A percentile compares a stretch with the other conserved stretches of the same genome.
phyloP scores from a whole-genome alignment of 2,888 invertebrate genomes.

The Volucella inanis region DNA sequence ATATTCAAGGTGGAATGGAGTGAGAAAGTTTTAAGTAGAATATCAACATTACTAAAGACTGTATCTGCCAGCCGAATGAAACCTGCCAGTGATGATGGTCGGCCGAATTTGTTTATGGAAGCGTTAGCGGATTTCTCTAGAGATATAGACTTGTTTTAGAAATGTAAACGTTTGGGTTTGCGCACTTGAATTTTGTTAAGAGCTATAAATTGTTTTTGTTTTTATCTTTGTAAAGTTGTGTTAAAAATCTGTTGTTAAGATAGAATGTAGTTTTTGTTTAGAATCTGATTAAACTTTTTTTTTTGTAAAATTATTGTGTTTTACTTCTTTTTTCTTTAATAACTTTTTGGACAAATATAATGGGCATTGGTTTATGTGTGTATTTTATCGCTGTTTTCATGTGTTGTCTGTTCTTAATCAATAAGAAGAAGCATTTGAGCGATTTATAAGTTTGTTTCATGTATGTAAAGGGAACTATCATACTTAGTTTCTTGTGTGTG shows the following conservation, averaged over 20 bases:
- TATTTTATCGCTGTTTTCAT: no score
- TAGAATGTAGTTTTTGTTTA: conserved; percentile 41
- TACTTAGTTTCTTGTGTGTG: no score
- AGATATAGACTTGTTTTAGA: conserved; percentile 81
- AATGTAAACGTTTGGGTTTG: conserved; percentile 2
- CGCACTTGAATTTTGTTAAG: not conserved
- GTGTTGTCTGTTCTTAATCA: no score
- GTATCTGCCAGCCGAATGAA: conserved; percentile 73
- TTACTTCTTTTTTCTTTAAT: not conserved
- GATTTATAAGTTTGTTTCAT: no score
- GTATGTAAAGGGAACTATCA: no score
- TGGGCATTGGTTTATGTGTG: not conserved
- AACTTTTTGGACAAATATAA: not conserved
- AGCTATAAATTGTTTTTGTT: conserved; percentile 8
- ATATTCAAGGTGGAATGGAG: conserved; percentile 88
- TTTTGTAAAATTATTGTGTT: conserved; percentile 6
- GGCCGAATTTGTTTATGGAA: conserved; percentile 82
- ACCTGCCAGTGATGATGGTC: conserved; percentile 76
- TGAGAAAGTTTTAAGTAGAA: conserved; percentile 79
- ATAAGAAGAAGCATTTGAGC: no score
- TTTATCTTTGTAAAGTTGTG: conserved; percentile 2
- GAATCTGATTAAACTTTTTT: conserved; percentile 50
- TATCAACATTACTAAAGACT: conserved; percentile 78
- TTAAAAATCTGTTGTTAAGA: conserved; percentile 29
- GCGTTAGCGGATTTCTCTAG: conserved; percentile 82